Percentiles rank a stretch among this genome's conserved stretches.
These are phyloP conservation scores for Gnatocerus cornutus DNA, from an alignment of 2,888 invertebrate species.

Conservation along the genomic window DNA sequence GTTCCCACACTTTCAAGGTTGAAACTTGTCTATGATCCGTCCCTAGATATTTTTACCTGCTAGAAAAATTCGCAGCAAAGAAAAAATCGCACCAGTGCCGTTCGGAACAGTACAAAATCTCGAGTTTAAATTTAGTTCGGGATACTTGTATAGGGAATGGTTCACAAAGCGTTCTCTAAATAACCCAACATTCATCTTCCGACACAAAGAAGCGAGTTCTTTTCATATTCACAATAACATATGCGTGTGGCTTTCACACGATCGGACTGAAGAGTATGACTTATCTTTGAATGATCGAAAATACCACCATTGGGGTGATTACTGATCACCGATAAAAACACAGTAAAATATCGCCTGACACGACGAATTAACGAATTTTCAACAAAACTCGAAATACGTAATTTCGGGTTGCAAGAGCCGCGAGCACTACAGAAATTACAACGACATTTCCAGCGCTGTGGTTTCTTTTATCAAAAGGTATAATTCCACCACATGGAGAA, in stretches of 20 bases:
- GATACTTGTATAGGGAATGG: conserved; percentile 22
- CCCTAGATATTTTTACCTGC: conserved; percentile 45
- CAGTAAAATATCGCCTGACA: not conserved
- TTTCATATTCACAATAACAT: conserved; percentile 38
- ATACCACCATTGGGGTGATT: not conserved
- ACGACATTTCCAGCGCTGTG: too few species aligned
- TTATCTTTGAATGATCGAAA: conserved; percentile 30
- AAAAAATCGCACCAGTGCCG: conserved; percentile 1
- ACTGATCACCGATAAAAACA: conserved; percentile 1
- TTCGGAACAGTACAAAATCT: conserved; percentile 21
- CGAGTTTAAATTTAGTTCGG: conserved; percentile 37
- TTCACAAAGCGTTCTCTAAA: conserved; percentile 40
- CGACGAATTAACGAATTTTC: not conserved
- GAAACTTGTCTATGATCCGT: conserved; percentile 31
- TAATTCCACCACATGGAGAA: too few species aligned
- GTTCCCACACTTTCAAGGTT: conserved; percentile 39
- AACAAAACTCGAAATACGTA: not conserved
- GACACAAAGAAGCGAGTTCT: conserved; percentile 38
- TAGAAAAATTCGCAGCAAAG: conserved; percentile 43
- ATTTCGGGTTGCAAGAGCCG: not conserved
- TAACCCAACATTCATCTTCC: conserved; percentile 40
- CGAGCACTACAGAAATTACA: too few species aligned
- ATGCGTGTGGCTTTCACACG: conserved; percentile 36
- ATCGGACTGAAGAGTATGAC: conserved; percentile 4
- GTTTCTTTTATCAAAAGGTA: too few species aligned